Percentiles rank a stretch among this genome's conserved stretches.
phyloP scores from a whole-genome alignment of 1,140 invertebrate species.

The Leptoteleia sp. region DNA sequence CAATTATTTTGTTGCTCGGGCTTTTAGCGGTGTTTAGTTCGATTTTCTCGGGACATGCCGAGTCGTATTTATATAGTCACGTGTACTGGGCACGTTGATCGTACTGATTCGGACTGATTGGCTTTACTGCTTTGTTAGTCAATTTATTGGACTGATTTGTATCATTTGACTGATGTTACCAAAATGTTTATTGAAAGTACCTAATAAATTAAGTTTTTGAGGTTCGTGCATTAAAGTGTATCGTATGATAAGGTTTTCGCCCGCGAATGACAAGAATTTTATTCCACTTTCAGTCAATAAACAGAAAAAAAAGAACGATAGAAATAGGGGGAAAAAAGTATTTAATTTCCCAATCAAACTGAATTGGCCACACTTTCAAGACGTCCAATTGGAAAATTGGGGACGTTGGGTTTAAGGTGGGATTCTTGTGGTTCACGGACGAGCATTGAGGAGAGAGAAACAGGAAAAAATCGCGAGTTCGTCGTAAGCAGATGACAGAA shows the following conservation, averaged over 20 bases:
- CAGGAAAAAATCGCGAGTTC: constrained; percentile 61
- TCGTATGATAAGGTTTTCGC: constrained; percentile 53
- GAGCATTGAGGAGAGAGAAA: constrained; percentile 32
- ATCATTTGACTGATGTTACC: constrained; percentile 81
- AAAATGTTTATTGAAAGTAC: constrained; percentile 80
- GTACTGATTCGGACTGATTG: constrained; percentile 80
- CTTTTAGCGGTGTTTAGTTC: constrained; percentile 3
- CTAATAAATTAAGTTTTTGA: constrained; percentile 80
- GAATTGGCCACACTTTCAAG: too few species aligned
- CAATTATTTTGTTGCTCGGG: constrained; percentile 3
- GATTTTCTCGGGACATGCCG: constrained; percentile 13
- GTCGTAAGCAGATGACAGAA: constrained; percentile 71
- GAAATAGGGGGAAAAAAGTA: too few species aligned
- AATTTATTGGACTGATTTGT: constrained; percentile 80
- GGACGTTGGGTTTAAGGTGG: too few species aligned
- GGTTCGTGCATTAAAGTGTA: constrained; percentile 66
- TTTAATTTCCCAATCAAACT: too few species aligned
- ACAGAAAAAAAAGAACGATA: too few species aligned
- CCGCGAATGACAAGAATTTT: constrained; percentile 15
- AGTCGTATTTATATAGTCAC: constrained; percentile 33
- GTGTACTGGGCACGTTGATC: constrained; percentile 59
- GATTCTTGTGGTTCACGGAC: constrained; percentile 13
- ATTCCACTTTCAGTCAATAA: too few species aligned
- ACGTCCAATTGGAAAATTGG: too few species aligned
- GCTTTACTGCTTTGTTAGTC: constrained; percentile 77